A percentile compares a stretch with the other conserved stretches of the same genome.
These are phyloP conservation scores for Andrena trimmerana DNA, from an alignment of 2,888 invertebrate species.

Conservation along the genomic window DNA sequence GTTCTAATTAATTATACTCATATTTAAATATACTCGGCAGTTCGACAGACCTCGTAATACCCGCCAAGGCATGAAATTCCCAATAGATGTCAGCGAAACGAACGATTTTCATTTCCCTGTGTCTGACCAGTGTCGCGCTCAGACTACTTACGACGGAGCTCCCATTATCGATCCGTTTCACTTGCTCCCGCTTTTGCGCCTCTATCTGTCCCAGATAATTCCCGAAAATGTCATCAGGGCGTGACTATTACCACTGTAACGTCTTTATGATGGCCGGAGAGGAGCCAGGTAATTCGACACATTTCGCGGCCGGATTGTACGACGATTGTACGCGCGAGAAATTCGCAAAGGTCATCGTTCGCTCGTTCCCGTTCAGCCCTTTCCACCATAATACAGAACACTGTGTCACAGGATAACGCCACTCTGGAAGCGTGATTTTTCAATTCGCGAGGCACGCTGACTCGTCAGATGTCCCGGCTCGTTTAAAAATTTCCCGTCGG, in stretches of 20 bases:
- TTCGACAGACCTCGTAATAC: too few species aligned
- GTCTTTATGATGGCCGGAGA: background rate
- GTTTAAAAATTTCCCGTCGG: background rate
- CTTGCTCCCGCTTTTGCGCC: background rate
- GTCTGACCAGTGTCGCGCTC: slow-evolving; percentile 5
- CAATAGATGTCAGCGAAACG: background rate
- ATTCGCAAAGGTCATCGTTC: background rate
- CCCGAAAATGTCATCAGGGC: background rate
- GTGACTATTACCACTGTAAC: background rate
- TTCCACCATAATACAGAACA: background rate
- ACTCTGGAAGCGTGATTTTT: background rate
- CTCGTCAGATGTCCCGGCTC: background rate
- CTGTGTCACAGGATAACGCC: background rate
- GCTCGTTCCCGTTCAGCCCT: background rate
- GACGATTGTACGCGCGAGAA: background rate
- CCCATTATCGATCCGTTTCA: slow-evolving; percentile 20
- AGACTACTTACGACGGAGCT: slow-evolving; percentile 11
- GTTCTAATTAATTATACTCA: too few species aligned
- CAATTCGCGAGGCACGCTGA: background rate
- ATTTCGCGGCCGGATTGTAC: slow-evolving; percentile 9
- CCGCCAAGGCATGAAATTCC: too few species aligned
- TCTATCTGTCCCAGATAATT: background rate
- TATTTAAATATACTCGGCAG: too few species aligned
- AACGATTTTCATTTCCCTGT: background rate
- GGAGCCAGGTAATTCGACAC: background rate